phyloP scores from a whole-genome alignment of 2,888 invertebrate genomes.

The Conops quadrifasciatus region DNA sequence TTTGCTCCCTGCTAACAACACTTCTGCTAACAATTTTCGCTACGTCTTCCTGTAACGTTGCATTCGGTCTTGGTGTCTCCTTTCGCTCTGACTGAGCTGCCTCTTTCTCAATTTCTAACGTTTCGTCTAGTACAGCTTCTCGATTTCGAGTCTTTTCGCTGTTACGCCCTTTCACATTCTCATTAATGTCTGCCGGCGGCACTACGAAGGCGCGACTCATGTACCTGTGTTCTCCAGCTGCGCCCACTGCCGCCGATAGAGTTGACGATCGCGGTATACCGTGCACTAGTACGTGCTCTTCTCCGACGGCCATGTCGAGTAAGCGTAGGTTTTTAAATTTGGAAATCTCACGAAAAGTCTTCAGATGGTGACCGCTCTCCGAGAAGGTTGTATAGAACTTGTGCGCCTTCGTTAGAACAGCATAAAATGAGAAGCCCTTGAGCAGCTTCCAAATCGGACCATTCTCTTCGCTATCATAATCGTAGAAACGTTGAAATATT shows the following conservation, averaged over 20 bases:
- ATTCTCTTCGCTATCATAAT: slow-evolving; percentile 64
- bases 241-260: slow-evolving; percentile 49
- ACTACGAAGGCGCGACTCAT: slow-evolving; percentile 55
- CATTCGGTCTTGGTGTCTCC: slow-evolving; percentile 46
- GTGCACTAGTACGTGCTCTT: slow-evolving; percentile 61
- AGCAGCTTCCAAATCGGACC: slow-evolving; percentile 62
- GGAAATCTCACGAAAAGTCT: slow-evolving; percentile 64
- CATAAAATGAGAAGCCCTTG: slow-evolving; percentile 61
- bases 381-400: slow-evolving; percentile 65
- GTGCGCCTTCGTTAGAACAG: slow-evolving; percentile 61
- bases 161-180: slow-evolving; percentile 43
- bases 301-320: slow-evolving; percentile 61
- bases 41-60: slow-evolving; percentile 39
- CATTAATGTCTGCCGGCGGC: slow-evolving; percentile 42
- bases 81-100: slow-evolving; percentile 2
- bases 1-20: background rate
- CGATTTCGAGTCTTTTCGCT: slow-evolving; percentile 32
- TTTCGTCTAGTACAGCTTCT: slow-evolving; percentile 24
- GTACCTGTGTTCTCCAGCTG: slow-evolving; percentile 48
- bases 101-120: slow-evolving; percentile 42
- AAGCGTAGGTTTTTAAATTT: slow-evolving; percentile 62
- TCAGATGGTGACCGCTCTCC: slow-evolving; percentile 64
- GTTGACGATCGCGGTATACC: slow-evolving; percentile 58
- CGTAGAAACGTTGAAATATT: slow-evolving; percentile 63
- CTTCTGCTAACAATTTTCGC: background rate